These are phyloP conservation scores for Drosophila prolongata DNA, from an alignment of 2,888 invertebrate genomes.

Conservation along the genomic window DNA sequence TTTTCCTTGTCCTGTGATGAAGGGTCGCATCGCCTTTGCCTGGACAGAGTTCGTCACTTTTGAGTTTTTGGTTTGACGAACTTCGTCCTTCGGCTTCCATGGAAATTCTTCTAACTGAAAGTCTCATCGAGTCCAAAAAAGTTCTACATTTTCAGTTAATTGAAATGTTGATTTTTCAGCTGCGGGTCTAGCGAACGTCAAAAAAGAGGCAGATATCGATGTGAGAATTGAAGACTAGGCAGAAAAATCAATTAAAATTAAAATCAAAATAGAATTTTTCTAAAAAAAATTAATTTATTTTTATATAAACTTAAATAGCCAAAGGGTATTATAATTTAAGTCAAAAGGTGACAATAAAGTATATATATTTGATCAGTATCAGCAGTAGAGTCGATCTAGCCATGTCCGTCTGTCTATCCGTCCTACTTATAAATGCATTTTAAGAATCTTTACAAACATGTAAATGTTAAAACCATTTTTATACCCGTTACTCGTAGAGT, in stretches of 20 bases:
- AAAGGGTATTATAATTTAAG: too few species aligned
- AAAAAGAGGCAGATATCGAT: slow-evolving; percentile 20
- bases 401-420: too few species aligned
- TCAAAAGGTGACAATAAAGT: too few species aligned
- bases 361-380: too few species aligned
- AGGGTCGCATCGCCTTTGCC: slow-evolving; percentile 40
- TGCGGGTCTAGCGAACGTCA: slow-evolving; percentile 44
- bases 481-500: too few species aligned
- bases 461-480: too few species aligned
- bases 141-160: slow-evolving; percentile 66
- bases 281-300: neutral
- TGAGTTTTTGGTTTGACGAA: slow-evolving; percentile 72
- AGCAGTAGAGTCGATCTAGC: too few species aligned
- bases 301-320: too few species aligned
- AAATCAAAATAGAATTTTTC: neutral
- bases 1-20: slow-evolving; percentile 45
- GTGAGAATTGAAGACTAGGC: neutral
- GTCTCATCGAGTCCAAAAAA: slow-evolving; percentile 21
- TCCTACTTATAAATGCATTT: too few species aligned
- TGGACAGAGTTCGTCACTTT: slow-evolving; percentile 70
- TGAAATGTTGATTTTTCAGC: slow-evolving; percentile 68
- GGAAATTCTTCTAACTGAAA: slow-evolving; percentile 30
- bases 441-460: too few species aligned
- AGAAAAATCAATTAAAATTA: neutral
- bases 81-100: slow-evolving; percentile 46